A percentile compares a stretch with the other conserved stretches of the same genome.
Evolutionary conservation across 2,888 invertebrate species (phyloP).

Genomic region (Helleia helle): DNA sequence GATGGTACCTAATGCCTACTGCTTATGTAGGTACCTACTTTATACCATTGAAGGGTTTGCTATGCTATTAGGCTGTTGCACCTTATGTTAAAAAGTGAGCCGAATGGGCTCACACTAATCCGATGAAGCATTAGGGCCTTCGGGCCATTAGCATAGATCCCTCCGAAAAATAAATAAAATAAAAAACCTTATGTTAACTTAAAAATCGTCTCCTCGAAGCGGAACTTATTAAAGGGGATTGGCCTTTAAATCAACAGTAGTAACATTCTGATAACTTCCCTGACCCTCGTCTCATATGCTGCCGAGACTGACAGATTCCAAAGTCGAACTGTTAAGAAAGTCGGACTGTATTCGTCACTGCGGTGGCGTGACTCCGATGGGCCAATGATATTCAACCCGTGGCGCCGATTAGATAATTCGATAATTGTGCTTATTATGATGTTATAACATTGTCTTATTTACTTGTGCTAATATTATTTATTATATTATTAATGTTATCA

Average conservation of each 20-base stretch:
- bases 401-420: conserved; percentile 49
- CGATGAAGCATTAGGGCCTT: no score
- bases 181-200: no score
- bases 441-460: not conserved
- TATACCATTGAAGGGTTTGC: no score
- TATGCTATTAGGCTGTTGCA: no score
- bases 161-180: no score
- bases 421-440: not conserved
- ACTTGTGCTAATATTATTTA: no score
- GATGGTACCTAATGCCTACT: no score
- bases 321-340: conserved; percentile 42
- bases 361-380: conserved; percentile 61
- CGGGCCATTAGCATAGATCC: no score
- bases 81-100: no score
- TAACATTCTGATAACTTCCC: conserved; percentile 8
- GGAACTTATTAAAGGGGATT: conserved; percentile 8
- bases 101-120: no score
- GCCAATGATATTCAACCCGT: conserved; percentile 44
- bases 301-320: conserved; percentile 20
- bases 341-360: conserved; percentile 43
- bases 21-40: no score
- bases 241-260: conserved; percentile 12
- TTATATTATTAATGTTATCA: no score
- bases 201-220: not conserved
- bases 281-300: conserved; percentile 8